These are phyloP conservation scores for Enteromius treurensis DNA, from an alignment of 2,797 vertebrate species.

Conservation along the genomic window DNA sequence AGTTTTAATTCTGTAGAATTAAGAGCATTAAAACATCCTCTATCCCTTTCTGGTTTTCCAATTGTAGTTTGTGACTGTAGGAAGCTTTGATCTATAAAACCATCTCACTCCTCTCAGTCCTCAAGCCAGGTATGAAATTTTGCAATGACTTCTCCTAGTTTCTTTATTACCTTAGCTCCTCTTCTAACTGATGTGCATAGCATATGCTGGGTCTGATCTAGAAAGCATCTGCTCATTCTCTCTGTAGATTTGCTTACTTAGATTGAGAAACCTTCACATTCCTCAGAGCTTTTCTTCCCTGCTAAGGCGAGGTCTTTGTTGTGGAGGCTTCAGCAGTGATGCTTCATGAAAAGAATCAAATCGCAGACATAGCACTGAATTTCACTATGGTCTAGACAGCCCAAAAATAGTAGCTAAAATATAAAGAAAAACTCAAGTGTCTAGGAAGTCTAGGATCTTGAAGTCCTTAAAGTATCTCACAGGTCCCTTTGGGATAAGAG, in stretches of 20 bases:
- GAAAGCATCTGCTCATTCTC: conserved; percentile 57
- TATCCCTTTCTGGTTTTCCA: conserved; percentile 52
- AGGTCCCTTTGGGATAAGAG: not conserved
- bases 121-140: conserved; percentile 48
- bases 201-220: conserved; percentile 59
- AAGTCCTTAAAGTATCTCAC: conserved; percentile 23
- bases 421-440: conserved; percentile 18
- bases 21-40: not conserved
- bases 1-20: not conserved
- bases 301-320: conserved; percentile 51
- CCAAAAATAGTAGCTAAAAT: conserved; percentile 7
- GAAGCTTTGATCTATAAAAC: conserved; percentile 52
- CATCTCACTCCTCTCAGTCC: conserved; percentile 25
- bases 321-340: conserved; percentile 31
- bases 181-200: conserved; percentile 48
- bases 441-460: conserved; percentile 15
- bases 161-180: conserved; percentile 53
- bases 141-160: conserved; percentile 45
- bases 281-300: conserved; percentile 39
- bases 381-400: conserved; percentile 31
- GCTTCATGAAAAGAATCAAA: conserved; percentile 34
- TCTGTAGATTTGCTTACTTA: conserved; percentile 52
- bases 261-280: conserved; percentile 52
- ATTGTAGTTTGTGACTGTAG: conserved; percentile 36
- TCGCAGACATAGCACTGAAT: not conserved